Evolutionary conservation across 2,797 vertebrate species (phyloP), one percentile per base, ranked within the genome.

Genomic region (Anolis apletophallus): DNA sequence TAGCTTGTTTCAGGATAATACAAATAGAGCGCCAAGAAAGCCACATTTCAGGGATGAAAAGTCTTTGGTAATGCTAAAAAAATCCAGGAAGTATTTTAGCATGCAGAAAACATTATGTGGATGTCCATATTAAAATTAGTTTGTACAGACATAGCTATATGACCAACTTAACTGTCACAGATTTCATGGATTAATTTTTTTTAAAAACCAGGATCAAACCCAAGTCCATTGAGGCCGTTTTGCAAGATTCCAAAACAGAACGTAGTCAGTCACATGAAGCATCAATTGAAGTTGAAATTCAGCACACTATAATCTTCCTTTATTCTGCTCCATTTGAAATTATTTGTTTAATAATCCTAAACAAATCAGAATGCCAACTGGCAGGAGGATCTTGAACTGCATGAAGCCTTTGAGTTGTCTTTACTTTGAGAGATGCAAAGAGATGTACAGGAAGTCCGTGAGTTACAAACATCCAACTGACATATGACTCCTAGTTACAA

Each of bases 271-370:
- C 32, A 57, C 55, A 72, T 17, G 32, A 29, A 16, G 3, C 16
- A 23, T 59, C 14, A 8, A 21, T 73, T 14, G 14, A 36, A 73
- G 46, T 17, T 61, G 19, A 59, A 34, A 61, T 46, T 57, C 23
- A 72, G 40, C 8, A 57, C 8, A 12, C 40, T 36, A 34, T n/a
- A 23, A 13, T 74, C 23, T 46, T 83, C 52, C 50, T 72, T 73
- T 59, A 29, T 46, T 40, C 29, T 50, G n/a, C 61, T 46, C 54
- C 17, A 52, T 26, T 6, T 76, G 29, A 76, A 67, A 40, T 67
- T 54, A 67, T 36, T 74, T 84, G 46, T 40, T 67, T 26, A 77
- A 54, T 34, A 76, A 76, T 84, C 23, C 73, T 74, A 64, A 74
- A 74, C 29, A 13, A 72, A 83, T 61, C 10, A 29, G 50, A 21